phyloP scores from a whole-genome alignment of 2,888 invertebrate genomes.

The Phytoseiulus persimilis region DNA sequence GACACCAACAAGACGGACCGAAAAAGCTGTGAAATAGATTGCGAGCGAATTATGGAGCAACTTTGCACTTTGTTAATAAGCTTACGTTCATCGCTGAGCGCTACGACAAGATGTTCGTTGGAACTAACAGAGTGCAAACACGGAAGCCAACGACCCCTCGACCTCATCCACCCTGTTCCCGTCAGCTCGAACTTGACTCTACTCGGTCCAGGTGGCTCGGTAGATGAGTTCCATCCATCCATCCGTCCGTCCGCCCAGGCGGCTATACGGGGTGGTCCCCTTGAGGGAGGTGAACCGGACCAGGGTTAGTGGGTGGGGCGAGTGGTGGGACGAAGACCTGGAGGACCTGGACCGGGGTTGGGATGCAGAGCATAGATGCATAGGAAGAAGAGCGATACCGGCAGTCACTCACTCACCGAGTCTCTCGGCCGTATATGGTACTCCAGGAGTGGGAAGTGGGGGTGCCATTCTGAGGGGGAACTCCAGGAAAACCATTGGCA shows the following conservation, averaged over 20 bases:
- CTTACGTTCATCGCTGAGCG: not conserved
- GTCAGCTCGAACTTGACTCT: not conserved
- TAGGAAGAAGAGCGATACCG: not conserved
- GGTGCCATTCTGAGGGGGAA: not conserved
- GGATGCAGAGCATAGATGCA: not conserved
- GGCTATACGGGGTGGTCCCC: too few species aligned
- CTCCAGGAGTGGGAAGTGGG: not conserved
- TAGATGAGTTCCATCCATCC: too few species aligned
- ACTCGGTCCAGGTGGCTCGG: not conserved
- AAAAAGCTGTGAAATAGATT: not conserved
- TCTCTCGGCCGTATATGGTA: not conserved
- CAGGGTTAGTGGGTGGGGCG: too few species aligned
- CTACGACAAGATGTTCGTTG: not conserved
- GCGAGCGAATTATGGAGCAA: not conserved
- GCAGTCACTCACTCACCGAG: not conserved
- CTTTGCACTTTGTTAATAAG: slow-evolving; percentile 5
- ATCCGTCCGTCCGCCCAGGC: too few species aligned
- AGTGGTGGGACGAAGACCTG: too few species aligned
- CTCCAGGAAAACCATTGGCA: not conserved
- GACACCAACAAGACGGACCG: not conserved
- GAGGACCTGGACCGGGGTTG: too few species aligned
- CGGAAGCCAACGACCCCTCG: not conserved
- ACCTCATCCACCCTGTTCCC: not conserved
- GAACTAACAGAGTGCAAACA: not conserved
- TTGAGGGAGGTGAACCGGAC: too few species aligned